A percentile compares a stretch with the other conserved stretches of the same genome.
Evolutionary conservation across 1,140 invertebrate species (phyloP).

Genomic region (Phortica variegata): DNA sequence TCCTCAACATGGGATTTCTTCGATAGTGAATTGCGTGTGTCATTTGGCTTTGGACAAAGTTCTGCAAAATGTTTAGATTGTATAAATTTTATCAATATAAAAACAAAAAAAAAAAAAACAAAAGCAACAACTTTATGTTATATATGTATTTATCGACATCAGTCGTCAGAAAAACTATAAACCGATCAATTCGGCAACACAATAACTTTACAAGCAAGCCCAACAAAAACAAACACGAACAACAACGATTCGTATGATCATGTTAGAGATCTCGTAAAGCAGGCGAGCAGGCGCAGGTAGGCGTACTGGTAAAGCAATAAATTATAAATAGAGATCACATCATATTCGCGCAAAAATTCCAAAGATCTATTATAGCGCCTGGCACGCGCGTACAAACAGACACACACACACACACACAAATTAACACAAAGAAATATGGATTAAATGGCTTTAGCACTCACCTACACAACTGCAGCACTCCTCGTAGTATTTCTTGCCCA

Average conservation of each 20-base stretch:
- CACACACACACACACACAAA: slow-evolving; percentile 7
- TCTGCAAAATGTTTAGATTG: too few species aligned
- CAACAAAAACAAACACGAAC: background rate
- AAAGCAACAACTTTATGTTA: too few species aligned
- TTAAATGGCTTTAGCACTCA: too few species aligned
- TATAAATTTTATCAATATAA: too few species aligned
- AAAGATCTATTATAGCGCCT: slow-evolving; percentile 25
- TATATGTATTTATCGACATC: too few species aligned
- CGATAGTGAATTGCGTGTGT: slow-evolving; percentile 69
- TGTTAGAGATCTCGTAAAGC: too few species aligned
- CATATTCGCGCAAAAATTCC: slow-evolving; percentile 2
- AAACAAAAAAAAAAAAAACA: too few species aligned
- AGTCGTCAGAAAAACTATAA: too few species aligned
- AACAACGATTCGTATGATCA: background rate
- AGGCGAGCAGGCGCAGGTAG: too few species aligned
- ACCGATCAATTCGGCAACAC: too few species aligned
- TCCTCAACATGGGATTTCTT: slow-evolving; percentile 87
- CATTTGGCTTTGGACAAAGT: slow-evolving; percentile 83
- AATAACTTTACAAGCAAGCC: too few species aligned
- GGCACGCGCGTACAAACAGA: slow-evolving; percentile 11
- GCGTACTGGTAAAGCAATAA: background rate
- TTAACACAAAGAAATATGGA: slow-evolving; percentile 8
- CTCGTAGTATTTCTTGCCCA: slow-evolving; percentile 82
- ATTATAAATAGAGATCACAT: slow-evolving; percentile 32
- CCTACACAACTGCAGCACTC: slow-evolving; percentile 93